A percentile compares a stretch with the other conserved stretches of the same genome.
Conservation (phyloP, 2,888 invertebrate genomes). For the Scaptomyza parva region DNA sequence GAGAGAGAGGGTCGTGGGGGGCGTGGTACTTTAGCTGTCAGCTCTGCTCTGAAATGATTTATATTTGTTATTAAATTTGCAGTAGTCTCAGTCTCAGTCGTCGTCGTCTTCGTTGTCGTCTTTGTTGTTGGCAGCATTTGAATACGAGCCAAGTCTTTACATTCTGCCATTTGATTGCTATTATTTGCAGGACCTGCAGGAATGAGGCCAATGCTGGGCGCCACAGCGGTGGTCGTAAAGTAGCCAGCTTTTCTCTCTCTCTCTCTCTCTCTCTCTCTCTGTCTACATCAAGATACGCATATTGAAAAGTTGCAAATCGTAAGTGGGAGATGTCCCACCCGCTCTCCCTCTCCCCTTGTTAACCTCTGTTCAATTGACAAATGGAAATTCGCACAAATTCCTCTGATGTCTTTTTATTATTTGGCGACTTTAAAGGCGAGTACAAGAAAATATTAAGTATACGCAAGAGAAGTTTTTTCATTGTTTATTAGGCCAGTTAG, state of each 20-base stretch:
- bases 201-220: constrained; percentile 56
- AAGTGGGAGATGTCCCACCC: background rate
- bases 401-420: constrained; percentile 22
- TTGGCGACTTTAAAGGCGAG: constrained; percentile 33
- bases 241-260: constrained; percentile 34
- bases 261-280: background rate
- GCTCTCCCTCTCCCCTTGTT: background rate
- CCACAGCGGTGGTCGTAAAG: constrained; percentile 45
- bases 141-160: constrained; percentile 40
- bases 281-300: constrained; percentile 12
- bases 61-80: constrained; percentile 79
- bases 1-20: constrained; percentile 24
- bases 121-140: constrained; percentile 71
- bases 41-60: constrained; percentile 70
- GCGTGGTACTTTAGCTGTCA: constrained; percentile 69
- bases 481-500: background rate
- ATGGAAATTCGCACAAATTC: constrained; percentile 51
- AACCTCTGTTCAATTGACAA: constrained; percentile 47
- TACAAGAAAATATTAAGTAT: background rate
- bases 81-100: constrained; percentile 30
- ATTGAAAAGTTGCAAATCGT: constrained; percentile 47
- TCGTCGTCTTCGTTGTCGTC: too few relatives aligned
- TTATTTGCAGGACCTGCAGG: constrained; percentile 69
- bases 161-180: constrained; percentile 68
- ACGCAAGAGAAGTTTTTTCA: background rate